Evolutionary conservation across 2,888 invertebrate genomes (phyloP), one percentile per base, ranked within the genome.

Genomic region (Melinaea marsaeus): DNA sequence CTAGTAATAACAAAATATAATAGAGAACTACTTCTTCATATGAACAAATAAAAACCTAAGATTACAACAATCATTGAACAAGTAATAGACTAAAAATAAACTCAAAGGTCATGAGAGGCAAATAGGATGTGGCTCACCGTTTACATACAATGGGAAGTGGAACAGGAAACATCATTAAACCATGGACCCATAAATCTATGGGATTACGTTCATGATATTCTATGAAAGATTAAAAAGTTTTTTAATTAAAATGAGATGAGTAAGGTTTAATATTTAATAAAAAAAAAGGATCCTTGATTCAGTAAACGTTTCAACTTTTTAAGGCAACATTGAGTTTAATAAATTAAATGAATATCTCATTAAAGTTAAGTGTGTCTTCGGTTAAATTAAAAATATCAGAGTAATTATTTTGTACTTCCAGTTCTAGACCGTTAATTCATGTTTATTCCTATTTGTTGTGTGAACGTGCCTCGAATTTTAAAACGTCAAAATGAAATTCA

Each of bases 1-100:
- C 22, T 22, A 22, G 22, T 22, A 42, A 9, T 3, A 42, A 9
- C 42, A 42, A 9, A 1, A 42, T 42, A 9, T 9, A 42, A 42
- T 9, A 9, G 11, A 42, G 7, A 42, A 42, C 9, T 1, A 9
- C 42, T 42, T 42, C 42, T 42, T 22, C 22, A 42, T 9, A 42
- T 9, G 1, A 42, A 9, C 7, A 42, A 9, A 37, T 9, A 42
- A 9, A 42, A 42, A n/a, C 46, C 0, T 13, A 51, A 22, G 32
- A 51, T 2, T 6, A 51, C 22, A 51, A 33, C 48, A 56, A 57
- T 48, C n/a, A 42, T 32, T 33, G 32, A 13, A 56, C 35, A 32
- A 34, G 42, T 32, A 42, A 42, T 42, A 47, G 34, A 48, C 51
- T 54, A 57, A 65, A 64, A 61, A 64, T 64, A 64, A 57, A 55